Evolutionary conservation across 2,797 vertebrate genomes (phyloP).

Genomic region (Platalea minor): DNA sequence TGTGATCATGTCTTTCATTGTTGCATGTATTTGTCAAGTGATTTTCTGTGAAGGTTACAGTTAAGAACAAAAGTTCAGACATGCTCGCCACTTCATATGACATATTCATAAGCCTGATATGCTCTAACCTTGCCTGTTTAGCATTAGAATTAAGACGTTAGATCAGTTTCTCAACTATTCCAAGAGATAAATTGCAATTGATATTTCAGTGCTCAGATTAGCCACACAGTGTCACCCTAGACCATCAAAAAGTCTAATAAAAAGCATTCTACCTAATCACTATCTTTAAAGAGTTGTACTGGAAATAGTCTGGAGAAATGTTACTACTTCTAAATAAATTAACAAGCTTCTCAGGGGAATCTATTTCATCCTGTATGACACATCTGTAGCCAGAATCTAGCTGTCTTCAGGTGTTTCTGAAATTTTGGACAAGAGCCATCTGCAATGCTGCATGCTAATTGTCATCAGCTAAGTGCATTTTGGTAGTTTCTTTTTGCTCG

Average conservation of each 20-base stretch:
- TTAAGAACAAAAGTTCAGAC: neutral
- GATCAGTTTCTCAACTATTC: neutral
- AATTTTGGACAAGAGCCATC: neutral
- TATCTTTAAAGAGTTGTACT: neutral
- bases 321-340: neutral
- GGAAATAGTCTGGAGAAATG: neutral
- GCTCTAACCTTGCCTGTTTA: neutral
- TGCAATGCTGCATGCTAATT: neutral
- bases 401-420: neutral
- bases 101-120: neutral
- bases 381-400: neutral
- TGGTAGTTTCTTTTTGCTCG: neutral
- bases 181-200: neutral
- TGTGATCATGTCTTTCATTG: neutral
- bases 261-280: neutral
- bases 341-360: neutral
- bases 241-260: constrained; percentile 27
- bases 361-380: accelerated
- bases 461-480: neutral
- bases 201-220: constrained; percentile 53
- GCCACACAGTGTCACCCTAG: constrained; percentile 72
- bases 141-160: neutral
- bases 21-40: neutral
- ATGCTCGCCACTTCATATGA: accelerated
- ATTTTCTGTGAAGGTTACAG: neutral